phyloP scores from a whole-genome alignment of 2,113 vertebrate species.

The Lepidothrix coronata region DNA sequence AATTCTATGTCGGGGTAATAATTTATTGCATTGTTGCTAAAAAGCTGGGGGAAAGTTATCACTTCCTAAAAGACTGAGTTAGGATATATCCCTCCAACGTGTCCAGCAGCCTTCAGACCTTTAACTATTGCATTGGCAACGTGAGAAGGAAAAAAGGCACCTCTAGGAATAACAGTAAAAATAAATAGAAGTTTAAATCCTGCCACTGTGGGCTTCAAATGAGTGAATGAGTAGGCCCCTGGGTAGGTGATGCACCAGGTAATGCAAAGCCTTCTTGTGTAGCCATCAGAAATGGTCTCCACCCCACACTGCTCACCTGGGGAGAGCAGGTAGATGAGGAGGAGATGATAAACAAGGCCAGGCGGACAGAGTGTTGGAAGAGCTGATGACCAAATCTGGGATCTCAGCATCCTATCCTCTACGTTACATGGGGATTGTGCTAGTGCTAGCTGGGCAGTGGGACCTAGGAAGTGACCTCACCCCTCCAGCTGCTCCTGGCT shows the following conservation, averaged over 20 bases:
- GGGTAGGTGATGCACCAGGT: neutral
- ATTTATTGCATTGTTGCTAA: conserved; percentile 13
- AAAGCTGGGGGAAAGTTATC: neutral
- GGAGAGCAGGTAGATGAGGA: neutral
- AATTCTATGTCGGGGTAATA: neutral
- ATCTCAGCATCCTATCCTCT: neutral
- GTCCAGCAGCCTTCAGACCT: neutral
- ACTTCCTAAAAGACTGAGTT: neutral
- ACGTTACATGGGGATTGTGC: neutral
- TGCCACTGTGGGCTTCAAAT: neutral
- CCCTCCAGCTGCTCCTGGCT: neutral
- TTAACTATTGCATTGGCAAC: neutral
- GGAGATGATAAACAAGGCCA: neutral
- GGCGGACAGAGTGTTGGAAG: neutral
- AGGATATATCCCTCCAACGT: neutral
- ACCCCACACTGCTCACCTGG: rapidly evolving
- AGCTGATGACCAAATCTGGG: neutral
- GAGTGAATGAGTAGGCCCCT: rapidly evolving
- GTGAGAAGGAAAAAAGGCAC: neutral
- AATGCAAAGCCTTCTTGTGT: neutral
- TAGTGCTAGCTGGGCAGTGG: neutral
- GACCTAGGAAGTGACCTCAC: neutral
- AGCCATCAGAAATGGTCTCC: neutral
- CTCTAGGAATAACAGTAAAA: neutral
- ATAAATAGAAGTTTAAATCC: neutral